These are phyloP conservation scores for Larimichthys polyactis DNA, from an alignment of 2,113 vertebrate genomes.

Conservation along the genomic window DNA sequence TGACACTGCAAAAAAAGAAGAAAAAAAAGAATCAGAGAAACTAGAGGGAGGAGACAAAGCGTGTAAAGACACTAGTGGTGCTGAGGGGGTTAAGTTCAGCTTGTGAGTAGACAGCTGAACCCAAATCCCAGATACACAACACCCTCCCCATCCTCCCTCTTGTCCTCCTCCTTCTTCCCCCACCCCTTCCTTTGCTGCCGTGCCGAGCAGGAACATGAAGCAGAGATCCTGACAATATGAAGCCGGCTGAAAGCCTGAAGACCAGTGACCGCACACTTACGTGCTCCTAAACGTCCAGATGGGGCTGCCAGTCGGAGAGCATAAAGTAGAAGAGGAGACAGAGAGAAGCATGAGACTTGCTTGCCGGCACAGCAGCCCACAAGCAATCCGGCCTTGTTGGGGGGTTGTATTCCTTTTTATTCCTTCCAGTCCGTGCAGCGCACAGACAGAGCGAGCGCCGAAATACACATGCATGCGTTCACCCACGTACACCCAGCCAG, in stretches of 20 bases:
- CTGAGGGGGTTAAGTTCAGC: conserved; percentile 62
- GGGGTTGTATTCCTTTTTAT: conserved; percentile 64
- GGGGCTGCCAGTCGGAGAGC: conserved; percentile 47
- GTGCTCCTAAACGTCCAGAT: conserved; percentile 69
- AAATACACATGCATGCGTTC: conserved; percentile 66
- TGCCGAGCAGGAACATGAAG: conserved; percentile 67
- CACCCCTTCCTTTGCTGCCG: conserved; percentile 69
- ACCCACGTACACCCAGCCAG: conserved; percentile 54
- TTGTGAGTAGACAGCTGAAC: conserved; percentile 84
- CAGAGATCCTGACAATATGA: conserved; percentile 70
- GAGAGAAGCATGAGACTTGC: conserved; percentile 77
- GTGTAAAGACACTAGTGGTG: conserved; percentile 32
- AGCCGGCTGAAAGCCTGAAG: conserved; percentile 56
- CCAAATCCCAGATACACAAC: conserved; percentile 80
- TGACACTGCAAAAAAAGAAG: conserved; percentile 54
- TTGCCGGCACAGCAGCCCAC: conserved; percentile 62
- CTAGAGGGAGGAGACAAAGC: conserved; percentile 47
- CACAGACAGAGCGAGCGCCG: conserved; percentile 57
- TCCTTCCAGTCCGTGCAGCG: conserved; percentile 72
- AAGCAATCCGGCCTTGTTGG: conserved; percentile 49
- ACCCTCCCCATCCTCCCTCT: conserved; percentile 43
- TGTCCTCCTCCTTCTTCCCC: conserved; percentile 46
- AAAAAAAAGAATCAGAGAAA: conserved; percentile 5
- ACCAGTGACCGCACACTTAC: conserved; percentile 78
- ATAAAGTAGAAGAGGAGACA: conserved; percentile 65